phyloP scores from a whole-genome alignment of 2,888 invertebrate species.

The Watsonalla cultraria region DNA sequence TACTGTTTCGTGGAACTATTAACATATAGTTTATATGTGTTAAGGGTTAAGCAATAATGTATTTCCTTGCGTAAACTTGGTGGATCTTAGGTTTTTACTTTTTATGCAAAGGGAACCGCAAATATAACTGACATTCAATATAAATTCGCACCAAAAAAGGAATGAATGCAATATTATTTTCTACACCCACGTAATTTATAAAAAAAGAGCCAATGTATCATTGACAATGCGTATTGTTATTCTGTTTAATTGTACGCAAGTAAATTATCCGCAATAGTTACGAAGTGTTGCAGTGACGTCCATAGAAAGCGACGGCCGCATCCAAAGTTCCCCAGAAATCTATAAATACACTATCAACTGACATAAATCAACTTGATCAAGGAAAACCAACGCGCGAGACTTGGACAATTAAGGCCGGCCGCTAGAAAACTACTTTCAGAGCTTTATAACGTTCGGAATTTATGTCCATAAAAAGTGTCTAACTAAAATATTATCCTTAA shows the following conservation, averaged over 20 bases:
- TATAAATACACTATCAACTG: slow-evolving; percentile 28
- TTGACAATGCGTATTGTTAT: background rate
- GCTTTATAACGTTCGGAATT: too few species aligned
- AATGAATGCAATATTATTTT: background rate
- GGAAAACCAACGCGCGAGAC: background rate
- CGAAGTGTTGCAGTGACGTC: slow-evolving; percentile 7
- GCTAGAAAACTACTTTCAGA: too few species aligned
- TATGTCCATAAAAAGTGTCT: too few species aligned
- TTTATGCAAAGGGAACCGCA: too few species aligned
- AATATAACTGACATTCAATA: too few species aligned
- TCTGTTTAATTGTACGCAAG: background rate
- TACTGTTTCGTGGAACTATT: background rate
- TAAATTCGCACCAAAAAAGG: too few species aligned
- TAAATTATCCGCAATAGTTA: slow-evolving; percentile 15
- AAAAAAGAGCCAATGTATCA: background rate
- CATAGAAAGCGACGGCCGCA: slow-evolving; percentile 31
- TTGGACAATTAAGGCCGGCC: background rate
- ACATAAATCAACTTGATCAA: background rate
- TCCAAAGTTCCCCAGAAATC: slow-evolving; percentile 29
- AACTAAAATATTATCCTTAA: too few species aligned
- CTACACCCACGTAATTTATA: background rate
- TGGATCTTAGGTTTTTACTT: too few species aligned
- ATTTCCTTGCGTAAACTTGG: background rate
- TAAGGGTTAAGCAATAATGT: background rate
- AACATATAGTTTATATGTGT: too few species aligned